These are phyloP conservation scores for Drosophila lacteicornis DNA, from an alignment of 1,140 invertebrate genomes.

Conservation along the genomic window DNA sequence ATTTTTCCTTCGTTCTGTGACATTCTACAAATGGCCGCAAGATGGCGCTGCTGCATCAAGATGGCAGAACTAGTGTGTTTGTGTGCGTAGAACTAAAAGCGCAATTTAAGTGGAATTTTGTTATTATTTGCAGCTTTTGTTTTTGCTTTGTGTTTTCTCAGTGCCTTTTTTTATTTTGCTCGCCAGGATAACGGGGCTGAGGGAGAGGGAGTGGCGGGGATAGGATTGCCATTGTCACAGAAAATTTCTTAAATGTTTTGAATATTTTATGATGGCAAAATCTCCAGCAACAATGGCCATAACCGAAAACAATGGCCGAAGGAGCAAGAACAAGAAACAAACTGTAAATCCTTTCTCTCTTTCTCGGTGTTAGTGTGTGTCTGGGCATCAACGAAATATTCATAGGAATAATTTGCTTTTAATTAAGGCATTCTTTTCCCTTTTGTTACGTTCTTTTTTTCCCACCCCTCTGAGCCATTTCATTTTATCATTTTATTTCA, in stretches of 20 bases:
- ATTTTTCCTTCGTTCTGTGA: constrained; percentile 20
- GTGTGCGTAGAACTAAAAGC: constrained; percentile 37
- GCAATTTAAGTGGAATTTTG: constrained; percentile 54
- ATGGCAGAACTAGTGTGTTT: constrained; percentile 16
- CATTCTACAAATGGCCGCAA: constrained; percentile 43
- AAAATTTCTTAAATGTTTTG: constrained; percentile 59
- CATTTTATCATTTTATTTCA: constrained; percentile 27
- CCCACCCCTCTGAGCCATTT: constrained; percentile 15
- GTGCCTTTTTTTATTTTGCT: neutral
- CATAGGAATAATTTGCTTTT: constrained; percentile 77
- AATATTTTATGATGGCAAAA: constrained; percentile 61
- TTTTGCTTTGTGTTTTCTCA: neutral
- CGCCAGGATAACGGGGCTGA: constrained; percentile 1
- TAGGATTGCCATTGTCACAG: constrained; percentile 46
- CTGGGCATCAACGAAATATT: constrained; percentile 68
- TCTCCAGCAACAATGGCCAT: constrained; percentile 43
- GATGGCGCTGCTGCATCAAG: constrained; percentile 30
- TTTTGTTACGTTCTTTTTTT: constrained; percentile 15
- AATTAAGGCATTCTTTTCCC: constrained; percentile 63
- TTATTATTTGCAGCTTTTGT: constrained; percentile 40
- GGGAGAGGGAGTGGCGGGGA: neutral
- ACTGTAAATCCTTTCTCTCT: constrained; percentile 29
- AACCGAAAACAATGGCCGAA: constrained; percentile 48
- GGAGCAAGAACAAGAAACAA: constrained; percentile 22
- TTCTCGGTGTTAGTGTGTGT: neutral